Percentiles rank a stretch among this genome's conserved stretches.
These are phyloP conservation scores for Sebastes nivosus DNA, from an alignment of 2,797 vertebrate genomes.

Conservation along the genomic window DNA sequence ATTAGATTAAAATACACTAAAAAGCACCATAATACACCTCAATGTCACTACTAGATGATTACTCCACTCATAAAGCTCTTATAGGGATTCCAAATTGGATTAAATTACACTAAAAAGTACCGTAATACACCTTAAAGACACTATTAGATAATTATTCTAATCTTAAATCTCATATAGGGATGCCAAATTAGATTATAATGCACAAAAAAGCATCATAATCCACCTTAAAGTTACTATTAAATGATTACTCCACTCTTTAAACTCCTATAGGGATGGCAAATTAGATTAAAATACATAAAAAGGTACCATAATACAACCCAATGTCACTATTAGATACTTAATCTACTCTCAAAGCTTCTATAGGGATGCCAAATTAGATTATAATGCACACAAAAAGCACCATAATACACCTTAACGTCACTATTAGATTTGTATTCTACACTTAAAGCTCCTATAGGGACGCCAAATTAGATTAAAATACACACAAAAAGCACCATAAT, in stretches of 20 bases:
- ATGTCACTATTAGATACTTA: not conserved
- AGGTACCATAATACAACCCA: not conserved
- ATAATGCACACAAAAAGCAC: not conserved
- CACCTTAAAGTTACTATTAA: not conserved
- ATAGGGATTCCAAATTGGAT: not conserved
- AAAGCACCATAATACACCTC: not conserved
- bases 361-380: not conserved
- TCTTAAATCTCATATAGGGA: not conserved
- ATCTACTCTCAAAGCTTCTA: not conserved
- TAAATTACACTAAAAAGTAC: not conserved
- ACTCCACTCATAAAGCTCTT: not conserved
- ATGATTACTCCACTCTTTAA: not conserved
- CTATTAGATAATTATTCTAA: not conserved
- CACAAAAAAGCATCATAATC: not conserved
- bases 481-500: not conserved
- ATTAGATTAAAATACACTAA: not conserved
- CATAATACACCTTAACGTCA: not conserved
- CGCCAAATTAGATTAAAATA: too few relatives aligned
- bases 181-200: not conserved
- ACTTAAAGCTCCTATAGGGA: not conserved
- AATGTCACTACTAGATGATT: not conserved
- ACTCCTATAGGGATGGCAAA: accelerated
- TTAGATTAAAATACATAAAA: not conserved
- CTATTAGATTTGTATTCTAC: not conserved
- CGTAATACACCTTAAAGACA: not conserved